These are phyloP conservation scores for Catharus bicknelli DNA, from an alignment of 2,113 vertebrate species.

Conservation along the genomic window DNA sequence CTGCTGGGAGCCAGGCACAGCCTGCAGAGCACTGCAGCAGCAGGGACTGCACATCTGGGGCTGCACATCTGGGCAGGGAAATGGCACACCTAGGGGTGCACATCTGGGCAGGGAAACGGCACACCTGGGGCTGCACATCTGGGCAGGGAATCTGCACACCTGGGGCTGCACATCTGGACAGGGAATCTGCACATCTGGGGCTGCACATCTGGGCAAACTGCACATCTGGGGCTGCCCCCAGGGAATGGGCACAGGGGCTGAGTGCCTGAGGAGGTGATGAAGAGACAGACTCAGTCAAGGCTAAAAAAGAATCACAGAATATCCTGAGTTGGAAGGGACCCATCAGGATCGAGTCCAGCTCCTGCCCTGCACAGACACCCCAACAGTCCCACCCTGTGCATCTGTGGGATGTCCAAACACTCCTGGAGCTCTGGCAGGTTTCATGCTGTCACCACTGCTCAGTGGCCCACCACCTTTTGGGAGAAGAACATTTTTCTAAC, in stretches of 20 bases:
- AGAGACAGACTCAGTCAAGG: background rate
- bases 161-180: background rate
- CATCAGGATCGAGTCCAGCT: background rate
- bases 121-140: background rate
- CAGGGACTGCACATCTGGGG: background rate
- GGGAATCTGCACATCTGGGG: background rate
- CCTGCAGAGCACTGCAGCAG: background rate
- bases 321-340: background rate
- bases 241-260: background rate
- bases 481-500: accelerated
- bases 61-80: too few relatives aligned
- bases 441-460: accelerated
- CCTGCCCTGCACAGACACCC: background rate
- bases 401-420: accelerated
- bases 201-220: background rate
- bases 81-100: background rate
- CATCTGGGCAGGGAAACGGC: background rate
- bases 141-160: too few relatives aligned
- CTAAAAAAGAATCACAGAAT: background rate
- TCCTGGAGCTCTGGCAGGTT: background rate
- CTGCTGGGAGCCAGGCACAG: background rate
- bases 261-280: background rate
- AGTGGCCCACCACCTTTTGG: too few relatives aligned
- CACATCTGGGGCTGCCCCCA: background rate
- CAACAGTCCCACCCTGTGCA: background rate